Conservation (phyloP, 30 jellyfish, hydroid and myxozoan species). For the Cassiopea andromeda region DNA sequence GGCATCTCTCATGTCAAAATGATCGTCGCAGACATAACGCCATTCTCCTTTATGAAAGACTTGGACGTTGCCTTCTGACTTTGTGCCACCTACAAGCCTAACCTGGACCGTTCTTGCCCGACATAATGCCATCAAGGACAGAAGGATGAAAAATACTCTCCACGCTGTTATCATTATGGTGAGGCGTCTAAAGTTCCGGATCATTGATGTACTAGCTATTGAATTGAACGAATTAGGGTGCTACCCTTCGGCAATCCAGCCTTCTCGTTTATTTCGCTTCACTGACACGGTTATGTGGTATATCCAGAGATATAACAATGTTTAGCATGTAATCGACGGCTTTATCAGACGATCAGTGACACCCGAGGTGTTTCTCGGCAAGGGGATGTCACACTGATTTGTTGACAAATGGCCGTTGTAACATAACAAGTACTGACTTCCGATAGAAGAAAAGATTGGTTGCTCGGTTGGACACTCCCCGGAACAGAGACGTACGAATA, state of each 20-base stretch:
- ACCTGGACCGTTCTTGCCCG: slow-evolving; percentile 10
- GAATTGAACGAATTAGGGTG: neutral
- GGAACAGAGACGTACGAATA: slow-evolving; percentile 30
- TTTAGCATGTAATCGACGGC: neutral
- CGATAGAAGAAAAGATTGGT: slow-evolving; percentile 33
- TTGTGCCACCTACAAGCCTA: slow-evolving; percentile 84
- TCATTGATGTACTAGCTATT: neutral
- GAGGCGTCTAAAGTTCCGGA: neutral
- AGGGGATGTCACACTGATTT: slow-evolving; percentile 27
- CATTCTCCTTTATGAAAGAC: slow-evolving; percentile 77
- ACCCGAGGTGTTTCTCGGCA: slow-evolving; percentile 14
- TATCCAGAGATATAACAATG: slow-evolving; percentile 8
- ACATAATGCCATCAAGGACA: neutral
- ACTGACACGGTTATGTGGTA: slow-evolving; percentile 1
- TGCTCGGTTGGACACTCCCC: slow-evolving; percentile 42
- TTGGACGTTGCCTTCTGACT: slow-evolving; percentile 82
- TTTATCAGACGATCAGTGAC: slow-evolving; percentile 1
- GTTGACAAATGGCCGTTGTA: slow-evolving; percentile 17
- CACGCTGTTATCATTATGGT: neutral
- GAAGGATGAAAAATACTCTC: neutral
- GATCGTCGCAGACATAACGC: slow-evolving; percentile 90
- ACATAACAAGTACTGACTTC: slow-evolving; percentile 8
- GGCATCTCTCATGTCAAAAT: slow-evolving; percentile 92
- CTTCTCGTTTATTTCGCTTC: neutral
- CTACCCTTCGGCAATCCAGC: neutral